Evolutionary conservation across 1,140 invertebrate genomes (phyloP), one percentile per base, ranked within the genome.

Genomic region (Apolygus lucorum): DNA sequence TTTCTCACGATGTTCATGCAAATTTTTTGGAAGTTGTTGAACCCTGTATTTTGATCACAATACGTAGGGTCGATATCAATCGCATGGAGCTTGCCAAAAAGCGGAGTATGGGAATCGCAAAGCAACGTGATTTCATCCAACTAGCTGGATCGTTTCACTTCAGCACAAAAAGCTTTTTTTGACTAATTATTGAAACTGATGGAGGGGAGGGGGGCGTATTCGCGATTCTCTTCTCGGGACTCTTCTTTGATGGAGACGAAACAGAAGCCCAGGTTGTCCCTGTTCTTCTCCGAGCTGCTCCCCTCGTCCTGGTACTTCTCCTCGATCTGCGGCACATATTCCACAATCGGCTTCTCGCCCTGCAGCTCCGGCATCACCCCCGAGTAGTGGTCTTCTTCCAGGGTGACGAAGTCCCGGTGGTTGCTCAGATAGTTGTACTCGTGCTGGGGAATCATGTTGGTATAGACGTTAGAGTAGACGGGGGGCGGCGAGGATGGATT

Each of bases 351-450:
- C 71, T 87, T 25, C 27, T 54, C 28, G n/a, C 29, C 49, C 22
- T 63, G 85, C 69, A 84, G 83, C 71, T 80, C 82, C 70, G 80
- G 81, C 81, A 84, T 81, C 13, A 80, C 81, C 0, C 83, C 79
- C 0, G 82, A 78, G 75, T 88, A 89, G 71, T 88, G 79, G 49
- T 86, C 84, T 0, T 82, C 79, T 67, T 88, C 87, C 74, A 88
- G 86, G 25, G 52, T 34, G 21, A 66, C 64, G 64, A 70, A 67
- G 8, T 70, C 69, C 22, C 62, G 64, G 1, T 52, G 26, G 21
- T 52, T 59, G 84, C 28, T 86, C 86, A 87, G 0, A 85, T 86
- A 73, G 87, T 88, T 1, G 84, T 83, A 69, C 77, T 82, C 62
- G 78, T 81, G 62, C 76, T 79, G 62, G 75, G 78, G 67, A 80